Evolutionary conservation across 2,888 invertebrate genomes (phyloP), one percentile per base, ranked within the genome.

Genomic region (Hoplodrina blanda): DNA sequence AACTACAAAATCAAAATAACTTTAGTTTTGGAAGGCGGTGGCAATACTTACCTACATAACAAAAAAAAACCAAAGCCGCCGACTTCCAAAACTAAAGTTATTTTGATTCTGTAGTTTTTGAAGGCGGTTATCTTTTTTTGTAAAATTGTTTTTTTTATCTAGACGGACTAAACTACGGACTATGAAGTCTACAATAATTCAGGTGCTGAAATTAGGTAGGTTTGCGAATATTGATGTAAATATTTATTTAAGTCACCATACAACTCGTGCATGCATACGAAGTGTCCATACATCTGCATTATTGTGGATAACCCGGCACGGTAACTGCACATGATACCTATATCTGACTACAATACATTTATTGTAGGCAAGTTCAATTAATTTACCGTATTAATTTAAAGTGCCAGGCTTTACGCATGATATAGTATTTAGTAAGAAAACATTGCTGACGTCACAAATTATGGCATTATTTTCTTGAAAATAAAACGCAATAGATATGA

Each of bases 321-420:
- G 73, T 69, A 73, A 67, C 55, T 69, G 55, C 62, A 71, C 75
- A 71, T 73, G 80, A 76, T 70, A 80, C 44, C 10, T 63, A 55
- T 17, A 33, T 46, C 59, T 56, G 37, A 37, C 33, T 30, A 57
- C 50, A 61, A 33, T n/a, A 62, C 11, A 57, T 54, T 62, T 25
- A 63, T 37, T 52, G 62, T 67, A 65, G 75, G 19, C 54, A 41
- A 72, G n/a, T 61, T 78, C 19, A 55, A 30, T 25, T 50, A 61
- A 60, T 15, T 55, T 55, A 60, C 73, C 25, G 17, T 44, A 70
- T 55, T 55, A 15, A 11, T 59, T 55, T 52, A 41, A 62, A 55
- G 4, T 49, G 17, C 19, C 46, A 30, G 25, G 7, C 19, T 56
- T 52, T 68, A 50, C 11, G 41, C 49, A 25, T 59, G n/a, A n/a